These are phyloP conservation scores for Subacronicta megacephala DNA, from an alignment of 2,888 invertebrate species.

Conservation along the genomic window DNA sequence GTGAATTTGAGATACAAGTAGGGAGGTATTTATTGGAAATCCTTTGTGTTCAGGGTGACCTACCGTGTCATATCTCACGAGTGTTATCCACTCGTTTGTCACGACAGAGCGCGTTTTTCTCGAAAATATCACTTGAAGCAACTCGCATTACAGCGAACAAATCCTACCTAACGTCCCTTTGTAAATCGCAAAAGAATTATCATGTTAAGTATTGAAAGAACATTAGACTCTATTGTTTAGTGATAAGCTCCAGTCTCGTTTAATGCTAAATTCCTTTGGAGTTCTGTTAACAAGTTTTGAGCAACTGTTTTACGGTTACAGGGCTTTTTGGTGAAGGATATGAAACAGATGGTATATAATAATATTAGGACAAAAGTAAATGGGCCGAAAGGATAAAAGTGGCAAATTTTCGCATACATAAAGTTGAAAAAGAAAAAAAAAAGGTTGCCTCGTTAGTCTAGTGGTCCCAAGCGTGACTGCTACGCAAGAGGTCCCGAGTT, in stretches of 20 bases:
- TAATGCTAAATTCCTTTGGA: conserved; percentile 14
- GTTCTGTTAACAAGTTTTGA: conserved; percentile 43
- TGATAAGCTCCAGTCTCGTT: conserved; percentile 25
- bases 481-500: too few species aligned
- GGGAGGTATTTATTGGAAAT: conserved; percentile 1
- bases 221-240: conserved; percentile 28
- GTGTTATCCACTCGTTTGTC: conserved; percentile 32
- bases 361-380: conserved; percentile 21
- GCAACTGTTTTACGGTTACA: conserved; percentile 39
- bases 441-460: too few species aligned
- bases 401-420: too few species aligned
- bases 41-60: conserved; percentile 18
- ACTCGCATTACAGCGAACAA: conserved; percentile 66
- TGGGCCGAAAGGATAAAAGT: conserved; percentile 3
- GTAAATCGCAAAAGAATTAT: conserved; percentile 66
- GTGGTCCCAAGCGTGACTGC: too few species aligned
- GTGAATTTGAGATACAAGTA: too few species aligned
- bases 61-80: conserved; percentile 34
- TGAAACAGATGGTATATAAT: conserved; percentile 27
- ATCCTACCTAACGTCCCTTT: conserved; percentile 63
- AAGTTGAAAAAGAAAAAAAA: too few species aligned
- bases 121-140: conserved; percentile 67
- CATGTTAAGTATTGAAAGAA: conserved; percentile 28
- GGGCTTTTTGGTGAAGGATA: conserved; percentile 18
- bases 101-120: conserved; percentile 50